Evolutionary conservation across 2,113 vertebrate species (phyloP).

Genomic region (Oxyruncus cristatus): DNA sequence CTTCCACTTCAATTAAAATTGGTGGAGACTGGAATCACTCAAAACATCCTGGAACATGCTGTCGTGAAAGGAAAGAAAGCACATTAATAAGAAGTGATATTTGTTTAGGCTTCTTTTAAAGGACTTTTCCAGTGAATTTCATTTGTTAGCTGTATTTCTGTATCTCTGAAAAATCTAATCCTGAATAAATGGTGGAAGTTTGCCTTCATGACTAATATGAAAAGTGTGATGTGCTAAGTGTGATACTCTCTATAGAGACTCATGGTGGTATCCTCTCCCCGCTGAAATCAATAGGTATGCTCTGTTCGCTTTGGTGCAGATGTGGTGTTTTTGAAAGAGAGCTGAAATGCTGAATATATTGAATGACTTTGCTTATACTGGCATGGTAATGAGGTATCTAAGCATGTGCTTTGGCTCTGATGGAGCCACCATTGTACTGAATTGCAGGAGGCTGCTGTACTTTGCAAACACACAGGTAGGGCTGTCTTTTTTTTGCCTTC

Average conservation of each 20-base stretch:
- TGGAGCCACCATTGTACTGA: background rate
- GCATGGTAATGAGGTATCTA: background rate
- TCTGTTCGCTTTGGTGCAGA: rapidly evolving
- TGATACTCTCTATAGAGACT: background rate
- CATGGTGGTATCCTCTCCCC: background rate
- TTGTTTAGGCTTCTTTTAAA: background rate
- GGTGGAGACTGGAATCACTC: background rate
- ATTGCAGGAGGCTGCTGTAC: background rate
- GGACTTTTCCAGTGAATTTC: background rate
- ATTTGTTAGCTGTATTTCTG: background rate
- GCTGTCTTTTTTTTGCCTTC: background rate
- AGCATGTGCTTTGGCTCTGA: background rate
- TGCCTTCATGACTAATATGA: background rate
- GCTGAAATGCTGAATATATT: background rate
- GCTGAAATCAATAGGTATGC: background rate
- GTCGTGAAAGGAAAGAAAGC: background rate
- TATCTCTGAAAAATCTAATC: constrained; percentile 4
- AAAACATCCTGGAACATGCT: background rate
- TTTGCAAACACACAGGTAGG: background rate
- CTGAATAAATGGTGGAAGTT: background rate
- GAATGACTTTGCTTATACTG: background rate
- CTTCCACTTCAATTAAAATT: background rate
- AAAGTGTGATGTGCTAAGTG: background rate
- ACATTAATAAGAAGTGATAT: background rate
- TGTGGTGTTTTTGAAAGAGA: background rate